Percentiles rank a stretch among this genome's conserved stretches.
These are phyloP conservation scores for Nematolebias whitei DNA, from an alignment of 2,113 vertebrate genomes.

Conservation along the genomic window DNA sequence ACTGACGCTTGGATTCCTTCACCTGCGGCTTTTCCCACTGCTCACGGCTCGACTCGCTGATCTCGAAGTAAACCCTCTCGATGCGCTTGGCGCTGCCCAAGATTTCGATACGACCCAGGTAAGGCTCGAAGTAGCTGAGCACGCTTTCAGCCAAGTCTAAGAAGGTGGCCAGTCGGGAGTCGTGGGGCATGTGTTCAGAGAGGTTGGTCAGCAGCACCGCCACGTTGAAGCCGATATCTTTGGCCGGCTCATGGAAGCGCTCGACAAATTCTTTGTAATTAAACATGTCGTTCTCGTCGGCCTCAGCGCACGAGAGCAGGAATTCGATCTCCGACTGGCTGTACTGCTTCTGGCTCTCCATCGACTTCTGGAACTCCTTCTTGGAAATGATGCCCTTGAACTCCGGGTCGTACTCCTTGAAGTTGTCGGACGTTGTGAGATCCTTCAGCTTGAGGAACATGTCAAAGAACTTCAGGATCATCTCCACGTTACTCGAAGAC, in stretches of 20 bases:
- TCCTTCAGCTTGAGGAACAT: slow-evolving; percentile 99
- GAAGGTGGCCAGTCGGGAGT: slow-evolving; percentile 88
- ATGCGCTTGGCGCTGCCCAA: slow-evolving; percentile 97
- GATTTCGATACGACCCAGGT: slow-evolving; percentile 96
- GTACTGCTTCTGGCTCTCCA: slow-evolving; percentile 98
- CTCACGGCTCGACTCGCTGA: slow-evolving; percentile 94
- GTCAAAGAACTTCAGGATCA: slow-evolving; percentile 99
- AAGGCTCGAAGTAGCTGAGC: slow-evolving; percentile 95
- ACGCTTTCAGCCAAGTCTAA: slow-evolving; percentile 92
- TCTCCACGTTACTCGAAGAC: slow-evolving; percentile 96
- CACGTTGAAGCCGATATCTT: slow-evolving; percentile 97
- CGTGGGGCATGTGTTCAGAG: slow-evolving; percentile 98
- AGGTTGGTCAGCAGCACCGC: slow-evolving; percentile 95
- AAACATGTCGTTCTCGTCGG: slow-evolving; percentile 97
- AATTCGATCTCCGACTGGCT: slow-evolving; percentile 93
- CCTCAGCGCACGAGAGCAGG: slow-evolving; percentile 91
- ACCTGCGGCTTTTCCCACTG: slow-evolving; percentile 99
- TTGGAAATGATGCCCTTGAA: slow-evolving; percentile 95
- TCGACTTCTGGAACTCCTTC: slow-evolving; percentile 98
- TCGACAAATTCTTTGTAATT: slow-evolving; percentile 95
- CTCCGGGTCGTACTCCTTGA: slow-evolving; percentile 93
- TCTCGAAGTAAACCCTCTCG: slow-evolving; percentile 97
- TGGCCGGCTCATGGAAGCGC: slow-evolving; percentile 95
- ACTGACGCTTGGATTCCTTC: slow-evolving; percentile 97
- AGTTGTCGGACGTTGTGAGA: slow-evolving; percentile 93